These are phyloP conservation scores for Ctenodactylus gundi DNA, from an alignment of 2,113 vertebrate species.

Conservation along the genomic window DNA sequence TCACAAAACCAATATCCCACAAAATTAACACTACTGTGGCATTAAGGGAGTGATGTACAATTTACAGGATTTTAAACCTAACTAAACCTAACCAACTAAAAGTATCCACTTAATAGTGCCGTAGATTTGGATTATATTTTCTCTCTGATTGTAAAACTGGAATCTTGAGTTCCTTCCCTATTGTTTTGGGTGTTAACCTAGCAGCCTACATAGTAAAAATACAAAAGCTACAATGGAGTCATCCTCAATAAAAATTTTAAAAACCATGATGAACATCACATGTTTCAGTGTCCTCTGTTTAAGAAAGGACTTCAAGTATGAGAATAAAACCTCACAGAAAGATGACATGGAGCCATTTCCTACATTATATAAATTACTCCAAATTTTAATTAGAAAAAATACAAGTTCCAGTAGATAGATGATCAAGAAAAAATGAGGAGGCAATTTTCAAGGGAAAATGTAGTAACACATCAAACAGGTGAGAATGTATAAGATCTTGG, in stretches of 20 bases:
- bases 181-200: not conserved
- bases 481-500: not conserved
- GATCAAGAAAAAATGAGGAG: not conserved
- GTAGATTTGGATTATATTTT: conserved; percentile 3
- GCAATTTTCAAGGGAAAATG: conserved; percentile 1
- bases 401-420: not conserved
- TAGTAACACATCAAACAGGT: not conserved
- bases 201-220: not conserved
- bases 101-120: not conserved
- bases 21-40: not conserved
- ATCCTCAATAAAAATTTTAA: not conserved
- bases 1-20: not conserved
- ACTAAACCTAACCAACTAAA: too few relatives aligned
- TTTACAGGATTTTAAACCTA: not conserved
- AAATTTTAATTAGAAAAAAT: conserved; percentile 23
- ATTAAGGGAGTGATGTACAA: not conserved
- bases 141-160: not conserved
- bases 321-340: not conserved
- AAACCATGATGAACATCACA: not conserved
- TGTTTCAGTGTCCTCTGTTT: not conserved
- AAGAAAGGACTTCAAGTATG: conserved; percentile 11
- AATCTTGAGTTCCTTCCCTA: not conserved
- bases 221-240: conserved; percentile 8
- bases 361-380: conserved; percentile 9
- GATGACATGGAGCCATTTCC: not conserved